Evolutionary conservation across 2,113 vertebrate species (phyloP).

Genomic region (Cyprinodon variegatus): DNA sequence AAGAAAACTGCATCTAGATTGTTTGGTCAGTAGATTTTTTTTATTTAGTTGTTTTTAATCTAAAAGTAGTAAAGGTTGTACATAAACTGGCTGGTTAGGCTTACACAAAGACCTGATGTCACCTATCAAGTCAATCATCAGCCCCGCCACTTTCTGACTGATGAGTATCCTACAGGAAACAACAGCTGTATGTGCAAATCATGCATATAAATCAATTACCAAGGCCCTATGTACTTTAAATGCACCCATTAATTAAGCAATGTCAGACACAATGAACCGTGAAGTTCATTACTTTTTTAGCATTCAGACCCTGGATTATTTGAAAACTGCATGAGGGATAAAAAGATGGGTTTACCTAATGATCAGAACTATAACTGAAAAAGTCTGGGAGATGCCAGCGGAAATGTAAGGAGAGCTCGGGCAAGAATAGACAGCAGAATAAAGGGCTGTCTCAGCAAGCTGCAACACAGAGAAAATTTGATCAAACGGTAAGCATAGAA

Average conservation of each 20-base stretch:
- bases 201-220: conserved; percentile 99
- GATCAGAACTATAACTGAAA: conserved; percentile 89
- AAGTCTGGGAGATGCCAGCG: conserved; percentile 84
- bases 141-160: conserved; percentile 87
- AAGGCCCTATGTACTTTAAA: conserved; percentile 98
- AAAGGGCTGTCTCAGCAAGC: conserved; percentile 55
- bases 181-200: conserved; percentile 99
- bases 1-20: neutral
- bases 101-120: conserved; percentile 59
- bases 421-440: conserved; percentile 43
- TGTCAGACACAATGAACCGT: conserved; percentile 99
- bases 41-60: conserved; percentile 23
- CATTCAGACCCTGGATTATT: conserved; percentile 95
- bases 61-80: conserved; percentile 30
- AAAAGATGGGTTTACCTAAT: conserved; percentile 90
- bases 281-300: conserved; percentile 99
- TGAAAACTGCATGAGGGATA: conserved; percentile 82
- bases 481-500: conserved; percentile 41
- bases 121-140: conserved; percentile 71
- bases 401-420: conserved; percentile 72
- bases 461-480: conserved; percentile 17
- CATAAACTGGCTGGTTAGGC: conserved; percentile 43
- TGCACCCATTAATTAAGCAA: conserved; percentile 99
- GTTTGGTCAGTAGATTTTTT: neutral
- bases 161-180: conserved; percentile 99